Percentiles rank a stretch among this genome's conserved stretches.
Conservation (phyloP, 2,113 vertebrate genomes). For the Eubucco bourcierii region DNA sequence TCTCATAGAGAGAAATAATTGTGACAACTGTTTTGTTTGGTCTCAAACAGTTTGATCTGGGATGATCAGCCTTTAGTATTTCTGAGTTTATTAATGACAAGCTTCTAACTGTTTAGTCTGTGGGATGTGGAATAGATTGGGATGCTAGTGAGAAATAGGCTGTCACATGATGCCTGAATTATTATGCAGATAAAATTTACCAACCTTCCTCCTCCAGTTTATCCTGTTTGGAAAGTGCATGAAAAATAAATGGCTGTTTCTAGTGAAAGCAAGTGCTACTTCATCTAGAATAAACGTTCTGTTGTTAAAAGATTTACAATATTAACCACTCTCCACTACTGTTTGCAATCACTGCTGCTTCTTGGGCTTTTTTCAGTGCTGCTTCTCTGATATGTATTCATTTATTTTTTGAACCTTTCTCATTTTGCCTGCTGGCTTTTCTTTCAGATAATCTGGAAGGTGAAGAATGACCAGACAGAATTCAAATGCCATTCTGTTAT, state of each 20-base stretch:
- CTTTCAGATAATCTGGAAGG: neutral
- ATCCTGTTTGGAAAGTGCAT: neutral
- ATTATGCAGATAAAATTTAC: conserved; percentile 21
- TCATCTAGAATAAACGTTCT: conserved; percentile 29
- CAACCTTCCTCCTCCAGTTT: conserved; percentile 8
- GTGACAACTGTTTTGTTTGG: neutral
- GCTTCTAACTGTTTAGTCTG: neutral
- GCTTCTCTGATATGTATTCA: neutral
- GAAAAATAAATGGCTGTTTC: conserved; percentile 15
- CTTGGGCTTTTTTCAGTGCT: neutral
- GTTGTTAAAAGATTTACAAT: neutral
- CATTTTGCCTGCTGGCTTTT: neutral
- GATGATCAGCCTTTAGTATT: neutral
- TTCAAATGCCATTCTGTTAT: neutral
- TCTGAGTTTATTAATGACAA: neutral
- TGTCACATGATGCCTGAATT: neutral
- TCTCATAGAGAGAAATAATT: neutral
- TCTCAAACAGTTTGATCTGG: neutral
- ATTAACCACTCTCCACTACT: neutral
- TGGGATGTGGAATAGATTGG: neutral
- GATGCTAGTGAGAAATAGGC: neutral
- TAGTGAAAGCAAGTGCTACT: conserved; percentile 19
- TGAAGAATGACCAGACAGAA: conserved; percentile 11
- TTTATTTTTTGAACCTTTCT: neutral
- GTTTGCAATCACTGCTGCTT: neutral